Evolutionary conservation across 2,888 invertebrate species (phyloP), one percentile per base, ranked within the genome.

Genomic region (Drosophila paramelanica): DNA sequence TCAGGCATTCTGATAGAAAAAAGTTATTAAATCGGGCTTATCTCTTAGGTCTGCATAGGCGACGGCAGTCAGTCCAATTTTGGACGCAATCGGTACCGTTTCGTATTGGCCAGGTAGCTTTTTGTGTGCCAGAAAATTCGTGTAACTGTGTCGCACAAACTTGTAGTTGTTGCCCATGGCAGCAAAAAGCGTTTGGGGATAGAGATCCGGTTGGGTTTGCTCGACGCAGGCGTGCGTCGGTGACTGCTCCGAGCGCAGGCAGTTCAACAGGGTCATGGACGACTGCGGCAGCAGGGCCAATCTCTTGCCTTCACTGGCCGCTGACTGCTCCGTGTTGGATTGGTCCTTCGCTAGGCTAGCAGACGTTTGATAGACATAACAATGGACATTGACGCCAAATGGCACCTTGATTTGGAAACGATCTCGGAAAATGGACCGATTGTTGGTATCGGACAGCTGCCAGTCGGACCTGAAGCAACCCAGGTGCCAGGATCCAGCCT

Each of bases 61-160:
- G 2, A 8, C 3, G 7, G 67, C 36, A 1, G 67, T 67, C 7
- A 72, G 4, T 7, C 31, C 17, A 2, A 73, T 39, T 31, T 46
- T 11, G 17, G 52, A 27, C 3, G 55, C 27, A 5, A 8, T 27
- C 5, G 72, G 67, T 20, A 73, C 43, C 10, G n/a, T 2, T 5
- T 57, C 14, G 7, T 55, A 72, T 2, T 51, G 39, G 1, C 72
- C 57, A 3, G 67, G 61, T 5, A 6, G 39, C 11, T 31, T 17
- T 33, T 17, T 10, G 11, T 72, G 39, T 3, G 25, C 23, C 25
- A 31, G n/a, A n/a, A 67, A 61, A n/a, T 73, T 43, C 27, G 73
- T 73, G n/a, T 73, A 73, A 43, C 73, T 59, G 25, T 73, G 73
- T 14, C 73, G 62, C 13, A 49, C 17, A 14, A 72, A 71, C 0